Conservation (phyloP, 2,113 vertebrate genomes). For the Lepus americanus region DNA sequence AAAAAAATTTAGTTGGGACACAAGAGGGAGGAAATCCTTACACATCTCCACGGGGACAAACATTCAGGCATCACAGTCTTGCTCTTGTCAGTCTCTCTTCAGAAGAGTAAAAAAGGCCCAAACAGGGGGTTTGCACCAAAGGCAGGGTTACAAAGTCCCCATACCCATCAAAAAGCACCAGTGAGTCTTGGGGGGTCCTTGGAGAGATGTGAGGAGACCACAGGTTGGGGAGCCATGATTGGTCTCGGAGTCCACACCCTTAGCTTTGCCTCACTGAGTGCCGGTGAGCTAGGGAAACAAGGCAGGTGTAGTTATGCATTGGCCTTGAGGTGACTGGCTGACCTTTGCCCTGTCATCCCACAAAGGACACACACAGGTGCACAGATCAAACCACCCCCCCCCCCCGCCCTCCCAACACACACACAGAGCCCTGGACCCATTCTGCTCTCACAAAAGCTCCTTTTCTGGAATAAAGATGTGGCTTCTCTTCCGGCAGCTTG, state of each 20-base stretch:
- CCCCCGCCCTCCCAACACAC: too few relatives aligned
- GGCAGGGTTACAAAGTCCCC: background rate
- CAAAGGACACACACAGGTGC: background rate
- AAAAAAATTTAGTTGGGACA: background rate
- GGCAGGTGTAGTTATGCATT: background rate
- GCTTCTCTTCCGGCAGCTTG: background rate
- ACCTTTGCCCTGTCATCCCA: background rate
- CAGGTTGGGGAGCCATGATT: too few relatives aligned
- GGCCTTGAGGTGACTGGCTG: background rate
- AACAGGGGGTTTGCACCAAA: background rate
- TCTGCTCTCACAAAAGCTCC: background rate
- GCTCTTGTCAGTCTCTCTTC: background rate
- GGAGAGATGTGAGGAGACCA: background rate
- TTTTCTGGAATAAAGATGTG: constrained; percentile 11
- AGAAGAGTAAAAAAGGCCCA: background rate
- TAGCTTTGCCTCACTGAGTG: background rate
- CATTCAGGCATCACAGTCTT: background rate
- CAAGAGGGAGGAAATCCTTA: background rate
- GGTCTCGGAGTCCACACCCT: too few relatives aligned
- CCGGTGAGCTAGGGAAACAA: background rate
- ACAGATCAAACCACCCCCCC: too few relatives aligned
- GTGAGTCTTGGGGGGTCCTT: background rate
- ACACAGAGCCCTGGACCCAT: background rate
- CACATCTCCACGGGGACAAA: background rate
- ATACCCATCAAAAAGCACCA: background rate